Conservation (phyloP, 2,113 vertebrate species). For the Isurus oxyrinchus region DNA sequence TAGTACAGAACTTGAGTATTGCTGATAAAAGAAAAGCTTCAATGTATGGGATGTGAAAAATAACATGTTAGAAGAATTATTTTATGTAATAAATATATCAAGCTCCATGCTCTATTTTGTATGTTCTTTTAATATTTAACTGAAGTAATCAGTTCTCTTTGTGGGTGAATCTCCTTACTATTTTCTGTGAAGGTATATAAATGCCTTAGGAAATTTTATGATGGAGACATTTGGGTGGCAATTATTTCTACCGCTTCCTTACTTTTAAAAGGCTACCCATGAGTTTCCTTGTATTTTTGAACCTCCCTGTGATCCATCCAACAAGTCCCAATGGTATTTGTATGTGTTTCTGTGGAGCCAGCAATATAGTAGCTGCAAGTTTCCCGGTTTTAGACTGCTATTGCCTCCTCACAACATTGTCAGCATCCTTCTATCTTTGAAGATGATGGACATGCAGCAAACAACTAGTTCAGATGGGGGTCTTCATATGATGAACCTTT, state of each 20-base stretch:
- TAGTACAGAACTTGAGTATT: too few relatives aligned
- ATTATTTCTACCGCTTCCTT: background rate
- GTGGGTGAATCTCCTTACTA: background rate
- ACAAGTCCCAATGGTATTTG: background rate
- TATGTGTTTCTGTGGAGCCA: background rate
- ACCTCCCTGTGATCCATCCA: background rate
- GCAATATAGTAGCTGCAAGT: background rate
- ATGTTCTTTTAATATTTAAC: background rate
- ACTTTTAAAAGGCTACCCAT: background rate
- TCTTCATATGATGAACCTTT: background rate
- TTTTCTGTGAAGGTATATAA: background rate
- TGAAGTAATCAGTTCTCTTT: background rate
- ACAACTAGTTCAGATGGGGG: background rate
- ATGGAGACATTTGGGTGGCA: background rate
- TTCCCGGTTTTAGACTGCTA: background rate
- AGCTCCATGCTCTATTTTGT: background rate
- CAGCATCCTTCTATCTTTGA: background rate
- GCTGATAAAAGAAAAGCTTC: too few relatives aligned
- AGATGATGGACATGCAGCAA: background rate
- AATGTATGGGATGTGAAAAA: background rate
- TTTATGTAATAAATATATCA: background rate
- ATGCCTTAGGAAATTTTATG: background rate
- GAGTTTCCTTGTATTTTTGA: background rate
- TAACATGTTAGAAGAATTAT: background rate
- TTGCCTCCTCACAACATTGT: background rate